phyloP scores from a whole-genome alignment of 2,888 invertebrate genomes.

The Nowickia ferox region DNA sequence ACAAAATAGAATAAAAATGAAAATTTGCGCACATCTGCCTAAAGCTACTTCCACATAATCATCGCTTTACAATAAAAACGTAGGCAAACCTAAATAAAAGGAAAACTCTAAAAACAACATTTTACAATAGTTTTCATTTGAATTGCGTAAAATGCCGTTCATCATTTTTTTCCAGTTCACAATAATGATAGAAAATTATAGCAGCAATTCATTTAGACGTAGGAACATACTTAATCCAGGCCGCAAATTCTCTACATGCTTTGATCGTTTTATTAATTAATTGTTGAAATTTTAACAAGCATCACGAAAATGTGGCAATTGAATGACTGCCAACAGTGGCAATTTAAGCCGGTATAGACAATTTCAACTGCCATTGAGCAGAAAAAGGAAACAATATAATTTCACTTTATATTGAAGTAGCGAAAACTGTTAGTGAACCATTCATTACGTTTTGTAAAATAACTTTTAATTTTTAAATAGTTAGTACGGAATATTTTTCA shows the following conservation, averaged over 20 bases:
- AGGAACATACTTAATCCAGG: neutral
- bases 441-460: neutral
- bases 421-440: too few relatives aligned
- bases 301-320: neutral
- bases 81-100: neutral
- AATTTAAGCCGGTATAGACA: neutral
- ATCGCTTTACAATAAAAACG: neutral
- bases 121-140: neutral
- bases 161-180: neutral
- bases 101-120: neutral
- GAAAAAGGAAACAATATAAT: neutral
- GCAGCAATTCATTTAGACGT: neutral
- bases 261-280: slow-evolving; percentile 13
- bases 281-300: neutral
- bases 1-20: neutral
- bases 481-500: too few relatives aligned
- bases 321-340: neutral
- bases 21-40: neutral
- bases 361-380: neutral
- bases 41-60: neutral
- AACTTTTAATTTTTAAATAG: too few relatives aligned
- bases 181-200: slow-evolving; percentile 4
- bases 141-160: neutral
- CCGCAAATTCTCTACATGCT: neutral
- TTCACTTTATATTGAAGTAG: too few relatives aligned